Evolutionary conservation across 2,888 invertebrate genomes (phyloP), one percentile per base, ranked within the genome.

Genomic region (Athrips mouffetella): DNA sequence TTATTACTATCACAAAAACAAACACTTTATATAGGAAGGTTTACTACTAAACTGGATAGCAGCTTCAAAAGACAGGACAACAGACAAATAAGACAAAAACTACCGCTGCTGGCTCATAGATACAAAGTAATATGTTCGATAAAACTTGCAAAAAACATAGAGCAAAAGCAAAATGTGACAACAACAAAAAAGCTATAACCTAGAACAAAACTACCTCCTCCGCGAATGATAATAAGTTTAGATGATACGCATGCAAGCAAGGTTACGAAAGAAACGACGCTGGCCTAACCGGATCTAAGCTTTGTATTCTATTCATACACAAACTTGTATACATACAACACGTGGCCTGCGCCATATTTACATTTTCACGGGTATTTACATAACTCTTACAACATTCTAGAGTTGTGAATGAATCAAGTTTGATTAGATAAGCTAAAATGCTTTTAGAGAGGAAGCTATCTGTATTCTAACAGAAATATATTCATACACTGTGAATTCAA

Each of bases 171-270:
- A 15, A 35, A n/a, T 18, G n/a, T 33, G 13, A 20, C 8, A 18
- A 35, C n/a, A 4, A 35, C 16, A 10, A 35, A 20, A 35, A 35
- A 7, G 2, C 3, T 10, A 13, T 7, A 8, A 35, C 33, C 33
- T 3, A 10, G n/a, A n/a, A 35, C 35, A 18, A 39, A 8, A n/a
- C 5, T 3, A 2, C 20, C 23, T 52, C 70, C 65, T 63, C 67
- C 70, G 61, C 60, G 55, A 60, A 69, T 58, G 60, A 54, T 62
- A 65, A 61, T 54, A 54, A 65, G 58, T 11, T 20, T 35, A 31
- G 20, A 48, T 41, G 40, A 53, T 47, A 53, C 41, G 40, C 47
- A 53, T 50, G 49, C 49, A 51, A 59, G 57, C 55, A 55, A 58
- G 56, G 51, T 57, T 60, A 53, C 51, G 46, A 49, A 31, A 49